Percentiles rank a stretch among this genome's conserved stretches.
Evolutionary conservation across 2,113 vertebrate genomes (phyloP).

Genomic region (Gobiocypris rarus): DNA sequence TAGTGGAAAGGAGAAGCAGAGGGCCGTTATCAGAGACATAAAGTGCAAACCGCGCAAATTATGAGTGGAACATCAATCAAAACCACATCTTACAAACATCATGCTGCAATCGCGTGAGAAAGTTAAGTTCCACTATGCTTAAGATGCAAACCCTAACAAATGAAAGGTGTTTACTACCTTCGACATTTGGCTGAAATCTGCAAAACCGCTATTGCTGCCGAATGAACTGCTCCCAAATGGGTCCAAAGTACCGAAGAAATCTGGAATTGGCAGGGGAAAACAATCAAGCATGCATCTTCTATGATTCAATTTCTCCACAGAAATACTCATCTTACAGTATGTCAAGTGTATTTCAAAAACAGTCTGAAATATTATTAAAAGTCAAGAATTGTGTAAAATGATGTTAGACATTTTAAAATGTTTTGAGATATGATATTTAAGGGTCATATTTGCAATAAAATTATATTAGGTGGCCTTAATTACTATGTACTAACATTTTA

Average conservation of each 20-base stretch:
- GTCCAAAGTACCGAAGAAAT: constrained; percentile 89
- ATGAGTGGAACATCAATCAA: neutral
- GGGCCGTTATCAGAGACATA: neutral
- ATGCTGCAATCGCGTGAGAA: neutral
- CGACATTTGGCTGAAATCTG: constrained; percentile 98
- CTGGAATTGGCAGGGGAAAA: constrained; percentile 65
- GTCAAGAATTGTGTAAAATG: neutral
- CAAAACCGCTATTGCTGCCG: constrained; percentile 85
- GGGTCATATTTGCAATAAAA: neutral
- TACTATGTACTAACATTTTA: too few species aligned
- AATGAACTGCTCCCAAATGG: constrained; percentile 89
- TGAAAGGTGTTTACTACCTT: constrained; percentile 79
- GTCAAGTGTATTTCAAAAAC: neutral
- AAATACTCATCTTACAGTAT: too few species aligned
- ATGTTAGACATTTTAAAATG: neutral
- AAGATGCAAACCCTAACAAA: neutral
- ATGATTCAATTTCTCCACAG: too few species aligned
- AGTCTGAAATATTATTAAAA: neutral
- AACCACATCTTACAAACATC: constrained; percentile 35
- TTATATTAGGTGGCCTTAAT: too few species aligned
- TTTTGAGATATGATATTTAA: too few species aligned
- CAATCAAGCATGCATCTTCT: neutral
- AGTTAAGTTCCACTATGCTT: neutral
- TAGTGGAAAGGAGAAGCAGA: constrained; percentile 65
- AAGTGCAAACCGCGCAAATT: neutral